phyloP scores from a whole-genome alignment of 1,140 invertebrate genomes.

The Rhyacophila brunnea region DNA sequence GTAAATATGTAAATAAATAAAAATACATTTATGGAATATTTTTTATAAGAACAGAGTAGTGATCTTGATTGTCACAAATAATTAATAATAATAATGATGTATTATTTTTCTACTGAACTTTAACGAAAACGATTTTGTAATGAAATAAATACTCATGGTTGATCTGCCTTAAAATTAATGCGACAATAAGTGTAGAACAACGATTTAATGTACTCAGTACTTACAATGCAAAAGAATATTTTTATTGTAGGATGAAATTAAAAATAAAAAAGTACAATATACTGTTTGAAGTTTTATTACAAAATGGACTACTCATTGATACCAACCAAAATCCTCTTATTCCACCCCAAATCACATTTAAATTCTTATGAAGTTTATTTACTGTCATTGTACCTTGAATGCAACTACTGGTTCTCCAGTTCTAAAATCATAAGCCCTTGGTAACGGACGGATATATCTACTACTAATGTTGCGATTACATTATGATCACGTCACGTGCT shows the following conservation, averaged over 20 bases:
- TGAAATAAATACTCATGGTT: constrained; percentile 3
- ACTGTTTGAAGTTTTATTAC: neutral
- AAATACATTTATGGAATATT: constrained; percentile 21
- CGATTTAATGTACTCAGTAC: constrained; percentile 28
- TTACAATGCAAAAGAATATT: constrained; percentile 22
- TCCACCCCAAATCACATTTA: no score
- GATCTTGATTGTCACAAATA: no score
- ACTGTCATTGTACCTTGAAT: no score
- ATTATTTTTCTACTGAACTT: neutral
- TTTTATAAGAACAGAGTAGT: constrained; percentile 6
- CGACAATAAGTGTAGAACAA: constrained; percentile 6
- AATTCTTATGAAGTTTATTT: no score
- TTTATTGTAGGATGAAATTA: constrained; percentile 21
- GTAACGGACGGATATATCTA: no score
- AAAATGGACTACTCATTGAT: no score
- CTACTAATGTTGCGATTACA: no score
- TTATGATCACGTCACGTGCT: no score
- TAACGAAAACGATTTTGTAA: neutral
- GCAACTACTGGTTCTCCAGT: no score
- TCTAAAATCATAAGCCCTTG: no score
- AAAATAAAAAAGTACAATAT: constrained; percentile 28
- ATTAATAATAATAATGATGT: neutral
- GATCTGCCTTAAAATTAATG: neutral
- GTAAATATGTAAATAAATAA: constrained; percentile 36
- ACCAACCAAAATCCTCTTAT: no score